Conservation (phyloP, 2,888 invertebrate species). For the Globia sparganii region DNA sequence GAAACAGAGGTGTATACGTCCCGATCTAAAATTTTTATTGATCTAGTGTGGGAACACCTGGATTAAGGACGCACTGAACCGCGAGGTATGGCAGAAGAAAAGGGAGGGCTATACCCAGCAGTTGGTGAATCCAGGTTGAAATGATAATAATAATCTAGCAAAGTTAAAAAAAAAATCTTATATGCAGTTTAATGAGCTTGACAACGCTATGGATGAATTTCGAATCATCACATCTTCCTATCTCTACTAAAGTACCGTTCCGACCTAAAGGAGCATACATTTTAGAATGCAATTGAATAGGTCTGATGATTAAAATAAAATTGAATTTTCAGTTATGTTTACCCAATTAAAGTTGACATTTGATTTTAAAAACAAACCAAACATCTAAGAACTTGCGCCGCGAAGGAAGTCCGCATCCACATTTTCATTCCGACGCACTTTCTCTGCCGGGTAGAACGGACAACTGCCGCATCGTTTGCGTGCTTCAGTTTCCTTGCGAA, state of each 20-base stretch:
- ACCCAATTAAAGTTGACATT: neutral
- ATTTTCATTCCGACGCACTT: neutral
- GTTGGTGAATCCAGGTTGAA: neutral
- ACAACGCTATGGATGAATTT: neutral
- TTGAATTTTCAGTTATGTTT: neutral
- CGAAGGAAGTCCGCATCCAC: neutral
- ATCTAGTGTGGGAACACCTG: neutral
- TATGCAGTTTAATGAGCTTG: slow-evolving; percentile 23
- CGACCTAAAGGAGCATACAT: slow-evolving; percentile 7
- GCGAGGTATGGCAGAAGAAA: neutral
- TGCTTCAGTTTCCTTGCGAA: neutral
- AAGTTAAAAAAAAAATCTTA: neutral
- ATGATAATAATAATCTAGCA: neutral
- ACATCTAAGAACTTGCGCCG: neutral
- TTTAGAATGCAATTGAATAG: neutral
- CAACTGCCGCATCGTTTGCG: neutral
- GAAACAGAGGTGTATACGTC: neutral
- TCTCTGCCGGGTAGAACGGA: neutral
- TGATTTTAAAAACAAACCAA: neutral
- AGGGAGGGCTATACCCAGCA: neutral
- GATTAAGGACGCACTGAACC: neutral
- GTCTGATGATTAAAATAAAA: neutral
- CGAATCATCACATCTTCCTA: neutral
- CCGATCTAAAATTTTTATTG: neutral
- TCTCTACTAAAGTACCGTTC: slow-evolving; percentile 8